Base-by-base conservation (phyloP, 2,113 vertebrate species). In the Regulus satrapa region DNA sequence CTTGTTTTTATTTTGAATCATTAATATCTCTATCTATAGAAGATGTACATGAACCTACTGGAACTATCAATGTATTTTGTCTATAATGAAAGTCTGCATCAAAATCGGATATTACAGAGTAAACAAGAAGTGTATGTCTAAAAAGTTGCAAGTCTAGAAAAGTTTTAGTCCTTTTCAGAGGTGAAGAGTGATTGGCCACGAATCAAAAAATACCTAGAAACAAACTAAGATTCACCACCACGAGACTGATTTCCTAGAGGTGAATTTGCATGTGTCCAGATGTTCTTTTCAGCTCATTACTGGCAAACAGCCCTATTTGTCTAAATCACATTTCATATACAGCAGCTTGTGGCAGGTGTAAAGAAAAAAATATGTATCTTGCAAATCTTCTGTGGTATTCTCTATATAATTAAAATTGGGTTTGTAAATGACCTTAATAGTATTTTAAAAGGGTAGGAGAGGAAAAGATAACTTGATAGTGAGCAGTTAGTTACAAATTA, bases 191-290 rank as follows among this genome's bases (percentile, higher is more conserved):
- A 72, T 61, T 91, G 84, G 64, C 49, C 46, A 45, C 63, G 85
- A 89, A 74, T 75, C 67, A 93, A 95, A 93, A 94, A 91, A 63
- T 55, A 92, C 20, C 69, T 43, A 59, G 61, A 76, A 93, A 77
- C 85, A 71, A 96, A 82, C 25, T 61, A 61, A 94, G 32, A 72
- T 75, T 92, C 59, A 75, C 18, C 62, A 88, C 10, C 32, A 73
- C 13, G 80, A 91, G 75, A n/a, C 2, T 61, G 54, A 55, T 87
- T 76, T 94, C 31, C 67, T 88, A 29, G 87, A 92, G 90, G 64
- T 83, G 66, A 79, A 88, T 97, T 41, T 94, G 64, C 75, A 52
- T 83, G 91, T 52, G 89, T 90, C 83, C 95, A 97, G 93, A 95
- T 94, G 88, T 97, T 97, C 77, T 85, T 82, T 94, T 79, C 51